Evolutionary conservation across 2,888 invertebrate genomes (phyloP).

Genomic region (Microctonus aethiopoides): DNA sequence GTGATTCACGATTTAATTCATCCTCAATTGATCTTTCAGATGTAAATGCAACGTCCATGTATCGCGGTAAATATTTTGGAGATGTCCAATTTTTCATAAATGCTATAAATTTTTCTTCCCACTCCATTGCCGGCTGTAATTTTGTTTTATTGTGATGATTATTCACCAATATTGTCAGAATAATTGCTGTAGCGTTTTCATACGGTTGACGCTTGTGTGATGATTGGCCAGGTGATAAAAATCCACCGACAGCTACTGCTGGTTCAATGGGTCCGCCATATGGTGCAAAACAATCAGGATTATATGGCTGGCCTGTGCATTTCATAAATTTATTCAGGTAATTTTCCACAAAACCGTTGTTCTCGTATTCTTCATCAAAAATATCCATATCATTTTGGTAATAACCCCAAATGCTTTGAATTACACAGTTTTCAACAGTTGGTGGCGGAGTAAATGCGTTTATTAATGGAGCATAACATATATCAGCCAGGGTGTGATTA

Average conservation of each 20-base stretch:
- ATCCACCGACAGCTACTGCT: conserved; percentile 92
- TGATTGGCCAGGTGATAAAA: conserved; percentile 76
- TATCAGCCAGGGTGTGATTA: conserved; percentile 74
- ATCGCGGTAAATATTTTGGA: conserved; percentile 72
- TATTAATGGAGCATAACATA: conserved; percentile 92
- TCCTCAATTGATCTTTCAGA: conserved; percentile 96
- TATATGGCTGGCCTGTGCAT: conserved; percentile 79
- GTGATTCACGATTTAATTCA: conserved; percentile 90
- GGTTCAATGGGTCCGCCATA: conserved; percentile 96
- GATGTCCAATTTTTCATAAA: conserved; percentile 85
- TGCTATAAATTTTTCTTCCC: conserved; percentile 83
- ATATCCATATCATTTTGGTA: conserved; percentile 78
- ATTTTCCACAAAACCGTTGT: conserved; percentile 63
- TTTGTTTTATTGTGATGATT: conserved; percentile 85
- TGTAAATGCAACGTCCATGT: conserved; percentile 87
- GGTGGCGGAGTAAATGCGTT: conserved; percentile 72
- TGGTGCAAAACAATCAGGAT: conserved; percentile 79
- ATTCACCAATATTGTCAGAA: conserved; percentile 90
- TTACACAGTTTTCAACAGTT: conserved; percentile 79
- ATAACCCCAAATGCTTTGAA: conserved; percentile 93
- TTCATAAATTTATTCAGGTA: conserved; percentile 81
- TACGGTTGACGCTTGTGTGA: conserved; percentile 75
- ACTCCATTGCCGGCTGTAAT: conserved; percentile 81
- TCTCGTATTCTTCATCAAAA: conserved; percentile 70
- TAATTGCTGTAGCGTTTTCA: conserved; percentile 84